phyloP scores from a whole-genome alignment of 2,888 invertebrate species.

The Sinelater perroti region DNA sequence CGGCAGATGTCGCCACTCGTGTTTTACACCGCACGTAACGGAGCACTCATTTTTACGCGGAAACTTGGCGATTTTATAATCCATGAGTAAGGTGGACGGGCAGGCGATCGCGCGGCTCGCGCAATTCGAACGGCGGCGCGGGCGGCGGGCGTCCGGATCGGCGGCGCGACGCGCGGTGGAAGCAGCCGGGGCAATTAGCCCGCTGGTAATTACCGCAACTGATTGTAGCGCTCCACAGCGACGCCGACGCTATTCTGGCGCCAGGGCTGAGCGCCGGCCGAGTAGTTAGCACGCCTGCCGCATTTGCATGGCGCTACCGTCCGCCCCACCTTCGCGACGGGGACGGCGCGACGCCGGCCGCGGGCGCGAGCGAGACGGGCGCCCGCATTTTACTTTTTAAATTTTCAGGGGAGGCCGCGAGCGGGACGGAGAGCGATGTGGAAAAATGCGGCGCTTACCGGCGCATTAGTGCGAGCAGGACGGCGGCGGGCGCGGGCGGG shows the following conservation, averaged over 20 bases:
- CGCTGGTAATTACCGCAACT: slow-evolving; percentile 57
- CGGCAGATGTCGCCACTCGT: too few species aligned
- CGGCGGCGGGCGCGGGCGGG: slow-evolving; percentile 41
- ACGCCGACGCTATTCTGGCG: slow-evolving; percentile 61
- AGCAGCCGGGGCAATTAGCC: slow-evolving; percentile 50
- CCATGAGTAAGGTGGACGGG: background rate
- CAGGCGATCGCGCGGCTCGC: background rate
- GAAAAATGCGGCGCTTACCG: slow-evolving; percentile 54
- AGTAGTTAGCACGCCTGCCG: slow-evolving; percentile 62
- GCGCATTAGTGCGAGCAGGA: slow-evolving; percentile 52
- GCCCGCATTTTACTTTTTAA: slow-evolving; percentile 57
- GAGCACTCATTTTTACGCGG: background rate
- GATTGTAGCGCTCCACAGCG: slow-evolving; percentile 59
- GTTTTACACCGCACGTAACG: too few species aligned
- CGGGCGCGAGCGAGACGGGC: slow-evolving; percentile 47
- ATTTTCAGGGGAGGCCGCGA: slow-evolving; percentile 49
- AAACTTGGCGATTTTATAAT: background rate
- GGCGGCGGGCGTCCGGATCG: slow-evolving; percentile 5
- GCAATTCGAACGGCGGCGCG: slow-evolving; percentile 9
- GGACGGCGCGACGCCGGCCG: slow-evolving; percentile 46
- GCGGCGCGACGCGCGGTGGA: slow-evolving; percentile 47
- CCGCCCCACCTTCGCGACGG: slow-evolving; percentile 53
- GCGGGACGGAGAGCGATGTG: slow-evolving; percentile 48
- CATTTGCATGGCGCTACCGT: slow-evolving; percentile 61
- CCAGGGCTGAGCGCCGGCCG: slow-evolving; percentile 59